A percentile compares a stretch with the other conserved stretches of the same genome.
phyloP scores from a whole-genome alignment of 1,140 invertebrate species.

The Temnothorax curvispinosus region DNA sequence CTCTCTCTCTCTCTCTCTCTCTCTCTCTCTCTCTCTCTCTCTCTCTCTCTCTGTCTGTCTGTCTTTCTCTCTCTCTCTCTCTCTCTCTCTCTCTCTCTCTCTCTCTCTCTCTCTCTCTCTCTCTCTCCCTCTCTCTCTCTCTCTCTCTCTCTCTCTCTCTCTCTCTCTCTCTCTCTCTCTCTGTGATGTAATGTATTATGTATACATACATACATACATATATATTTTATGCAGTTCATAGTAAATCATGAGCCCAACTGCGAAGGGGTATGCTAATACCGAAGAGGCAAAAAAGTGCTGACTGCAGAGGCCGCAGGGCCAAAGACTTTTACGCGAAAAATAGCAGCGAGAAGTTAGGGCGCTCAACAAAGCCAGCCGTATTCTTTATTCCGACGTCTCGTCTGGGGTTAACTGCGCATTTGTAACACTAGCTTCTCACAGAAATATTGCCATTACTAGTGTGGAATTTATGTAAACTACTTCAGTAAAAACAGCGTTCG shows the following conservation, averaged over 20 bases:
- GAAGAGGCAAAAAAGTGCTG: constrained; percentile 31
- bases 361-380: background rate
- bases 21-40: no score
- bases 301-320: constrained; percentile 13
- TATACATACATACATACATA: constrained; percentile 14
- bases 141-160: background rate
- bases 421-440: background rate
- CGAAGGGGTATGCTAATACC: constrained; percentile 43
- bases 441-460: background rate
- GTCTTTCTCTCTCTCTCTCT: no score
- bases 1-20: no score
- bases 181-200: constrained; percentile 50
- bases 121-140: background rate
- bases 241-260: constrained; percentile 48
- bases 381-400: constrained; percentile 26
- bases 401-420: background rate
- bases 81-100: background rate
- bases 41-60: no score
- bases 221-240: constrained; percentile 53
- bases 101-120: background rate
- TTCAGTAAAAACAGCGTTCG: background rate
- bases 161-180: background rate
- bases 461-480: background rate
- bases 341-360: constrained; percentile 20
- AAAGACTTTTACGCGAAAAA: constrained; percentile 32